These are phyloP conservation scores for Gulo gulo DNA, from an alignment of 2,113 vertebrate species.

Conservation along the genomic window DNA sequence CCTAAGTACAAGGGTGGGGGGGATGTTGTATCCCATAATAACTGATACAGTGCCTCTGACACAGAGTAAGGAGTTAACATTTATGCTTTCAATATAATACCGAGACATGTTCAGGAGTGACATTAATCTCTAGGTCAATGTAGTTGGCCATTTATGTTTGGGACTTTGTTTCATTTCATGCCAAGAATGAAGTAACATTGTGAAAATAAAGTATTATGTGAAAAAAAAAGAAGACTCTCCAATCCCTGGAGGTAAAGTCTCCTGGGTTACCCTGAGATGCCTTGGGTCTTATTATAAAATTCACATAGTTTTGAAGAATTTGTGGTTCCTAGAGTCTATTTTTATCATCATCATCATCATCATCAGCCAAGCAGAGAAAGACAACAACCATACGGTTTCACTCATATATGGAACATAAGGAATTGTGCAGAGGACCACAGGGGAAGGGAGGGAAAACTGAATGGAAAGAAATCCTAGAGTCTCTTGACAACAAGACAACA, in stretches of 20 bases:
- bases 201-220: not conserved
- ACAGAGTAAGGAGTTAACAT: no score
- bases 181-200: not conserved
- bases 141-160: not conserved
- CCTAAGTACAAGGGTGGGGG: rapidly evolving
- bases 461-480: not conserved
- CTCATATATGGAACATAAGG: no score
- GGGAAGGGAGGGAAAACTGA: no score
- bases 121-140: not conserved
- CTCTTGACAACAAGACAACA: not conserved
- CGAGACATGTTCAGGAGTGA: not conserved
- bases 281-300: not conserved
- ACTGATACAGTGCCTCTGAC: not conserved
- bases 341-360: no score
- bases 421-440: no score
- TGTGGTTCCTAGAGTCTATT: not conserved
- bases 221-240: not conserved
- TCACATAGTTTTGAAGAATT: constrained; percentile 28
- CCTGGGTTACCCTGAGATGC: not conserved
- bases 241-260: not conserved
- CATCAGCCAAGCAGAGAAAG: no score
- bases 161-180: constrained; percentile 2
- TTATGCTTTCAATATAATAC: not conserved
- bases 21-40: no score
- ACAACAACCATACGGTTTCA: no score